Percentiles rank a stretch among this genome's conserved stretches.
Conservation (phyloP, 2,888 invertebrate genomes). For the Pristionchus exspectatus region DNA sequence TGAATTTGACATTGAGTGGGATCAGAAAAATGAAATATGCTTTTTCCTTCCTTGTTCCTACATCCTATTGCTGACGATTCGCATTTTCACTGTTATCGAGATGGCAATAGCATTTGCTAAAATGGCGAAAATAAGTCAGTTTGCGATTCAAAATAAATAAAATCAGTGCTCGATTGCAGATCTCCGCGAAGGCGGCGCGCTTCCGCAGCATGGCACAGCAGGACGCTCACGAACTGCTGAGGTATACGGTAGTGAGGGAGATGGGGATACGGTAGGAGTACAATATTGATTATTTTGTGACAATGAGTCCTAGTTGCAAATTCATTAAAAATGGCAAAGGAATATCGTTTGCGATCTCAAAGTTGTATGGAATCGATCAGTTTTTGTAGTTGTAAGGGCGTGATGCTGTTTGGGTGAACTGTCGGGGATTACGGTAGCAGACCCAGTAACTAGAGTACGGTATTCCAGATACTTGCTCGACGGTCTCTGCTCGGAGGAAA, state of each 20-base stretch:
- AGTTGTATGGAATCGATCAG: too few relatives aligned
- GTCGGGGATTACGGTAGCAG: not conserved
- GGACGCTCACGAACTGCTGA: constrained; percentile 94
- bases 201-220: constrained; percentile 96
- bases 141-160: constrained; percentile 58
- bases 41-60: too few relatives aligned
- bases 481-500: constrained; percentile 87
- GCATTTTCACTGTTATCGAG: too few relatives aligned
- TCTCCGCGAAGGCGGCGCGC: constrained; percentile 83
- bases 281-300: not conserved
- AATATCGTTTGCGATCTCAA: too few relatives aligned
- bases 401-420: not conserved
- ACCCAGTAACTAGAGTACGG: not conserved
- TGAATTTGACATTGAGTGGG: not conserved
- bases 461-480: constrained; percentile 86
- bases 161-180: constrained; percentile 46
- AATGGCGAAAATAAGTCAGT: too few relatives aligned
- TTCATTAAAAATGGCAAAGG: too few relatives aligned
- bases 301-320: too few relatives aligned
- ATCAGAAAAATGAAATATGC: too few relatives aligned
- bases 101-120: too few relatives aligned
- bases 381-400: too few relatives aligned
- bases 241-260: constrained; percentile 79
- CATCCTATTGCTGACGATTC: too few relatives aligned
- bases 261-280: not conserved